Percentiles rank a stretch among this genome's conserved stretches.
These are phyloP conservation scores for Poecilia gillii DNA, from an alignment of 2,797 vertebrate genomes.

Conservation along the genomic window DNA sequence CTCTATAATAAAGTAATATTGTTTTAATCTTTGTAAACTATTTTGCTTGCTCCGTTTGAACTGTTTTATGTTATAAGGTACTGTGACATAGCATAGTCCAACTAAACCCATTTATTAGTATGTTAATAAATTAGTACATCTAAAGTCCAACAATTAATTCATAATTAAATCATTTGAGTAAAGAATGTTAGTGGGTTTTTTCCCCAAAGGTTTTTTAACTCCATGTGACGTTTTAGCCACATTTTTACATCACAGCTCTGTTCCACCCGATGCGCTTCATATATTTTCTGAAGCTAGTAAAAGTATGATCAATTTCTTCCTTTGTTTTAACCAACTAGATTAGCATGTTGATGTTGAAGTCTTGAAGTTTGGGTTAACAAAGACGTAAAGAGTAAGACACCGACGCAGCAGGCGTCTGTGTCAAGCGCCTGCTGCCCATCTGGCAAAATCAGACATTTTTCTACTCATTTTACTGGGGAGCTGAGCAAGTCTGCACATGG, in stretches of 20 bases:
- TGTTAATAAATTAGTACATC: not conserved
- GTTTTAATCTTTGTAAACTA: not conserved
- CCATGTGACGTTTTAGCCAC: not conserved
- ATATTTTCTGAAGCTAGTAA: not conserved
- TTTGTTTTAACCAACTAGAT: not conserved
- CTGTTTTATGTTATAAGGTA: not conserved
- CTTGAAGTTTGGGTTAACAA: slow-evolving; percentile 1
- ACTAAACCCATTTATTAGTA: not conserved
- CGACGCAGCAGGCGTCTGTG: no score
- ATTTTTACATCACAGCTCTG: not conserved
- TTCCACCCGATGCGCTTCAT: not conserved
- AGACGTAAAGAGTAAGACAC: not conserved
- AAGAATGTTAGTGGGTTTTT: not conserved
- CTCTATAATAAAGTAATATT: not conserved
- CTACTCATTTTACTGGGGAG: not conserved
- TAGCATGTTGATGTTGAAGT: not conserved
- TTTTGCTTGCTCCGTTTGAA: not conserved
- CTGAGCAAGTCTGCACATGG: not conserved
- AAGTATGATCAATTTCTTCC: not conserved
- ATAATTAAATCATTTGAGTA: not conserved
- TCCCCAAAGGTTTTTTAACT: not conserved
- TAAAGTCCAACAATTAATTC: not conserved
- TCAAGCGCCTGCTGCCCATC: not conserved
- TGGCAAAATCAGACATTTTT: not conserved
- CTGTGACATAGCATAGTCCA: not conserved